Base-by-base conservation (phyloP, 2,888 invertebrate species). In the Sinopyrophorus schimmeli region DNA sequence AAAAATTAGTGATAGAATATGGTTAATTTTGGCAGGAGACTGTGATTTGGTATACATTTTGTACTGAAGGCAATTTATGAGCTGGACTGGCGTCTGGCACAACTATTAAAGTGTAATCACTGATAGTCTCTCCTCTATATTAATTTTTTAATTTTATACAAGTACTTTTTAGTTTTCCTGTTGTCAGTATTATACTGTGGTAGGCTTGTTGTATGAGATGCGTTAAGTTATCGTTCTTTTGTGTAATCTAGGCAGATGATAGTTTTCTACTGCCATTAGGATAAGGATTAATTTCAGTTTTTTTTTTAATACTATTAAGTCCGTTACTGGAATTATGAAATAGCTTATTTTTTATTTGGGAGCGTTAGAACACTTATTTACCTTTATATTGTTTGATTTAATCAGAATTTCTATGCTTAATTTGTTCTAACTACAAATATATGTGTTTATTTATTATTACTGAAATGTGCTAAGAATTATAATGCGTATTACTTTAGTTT, bases 101-200 rank as follows among this genome's bases (percentile, higher is more conserved):
- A 16, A 16, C 10, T 10, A 17, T 11, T 32, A 10, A 32, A 32
- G 32, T 35, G 23, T 21, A 20, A 20, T 12, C 9, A 23, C 12
- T 10, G 9, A 23, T 44, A 44, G 37, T 35, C 44, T 34, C 46
- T 38, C 26, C 28, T 27, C 38, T 50, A 23, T 41, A 40, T 35
- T n/a, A 41, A 35, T 44, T 50, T 50, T 35, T 50, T 31, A 40
- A 44, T 50, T 50, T 40, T 47, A 44, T 43, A 50, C 40, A 16
- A 44, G 39, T 39, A 18, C 24, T 37, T 42, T 48, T 55, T 30
- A 53, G 37, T 40, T 55, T 52, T 58, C 58, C 58, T 58, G 58
- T 48, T 55, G 58, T 58, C 58, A 58, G 58, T 58, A 58, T 58
- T 58, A 55, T 12, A 11, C 27, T 39, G 32, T 27, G 20, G 14